phyloP scores from a whole-genome alignment of 2,888 invertebrate species.

The Endomychus coccineus region DNA sequence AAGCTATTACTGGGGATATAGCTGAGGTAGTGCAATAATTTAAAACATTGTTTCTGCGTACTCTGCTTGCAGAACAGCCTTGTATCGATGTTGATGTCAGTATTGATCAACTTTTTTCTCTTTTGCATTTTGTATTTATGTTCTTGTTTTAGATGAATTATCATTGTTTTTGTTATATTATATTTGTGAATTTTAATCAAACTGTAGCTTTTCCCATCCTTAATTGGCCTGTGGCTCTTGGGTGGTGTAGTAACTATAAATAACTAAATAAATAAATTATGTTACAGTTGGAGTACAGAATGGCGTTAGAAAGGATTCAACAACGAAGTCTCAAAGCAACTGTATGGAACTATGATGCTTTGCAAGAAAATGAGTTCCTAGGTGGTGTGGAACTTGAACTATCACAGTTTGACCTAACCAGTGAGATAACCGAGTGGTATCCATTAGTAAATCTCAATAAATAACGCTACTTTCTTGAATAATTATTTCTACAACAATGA shows the following conservation, averaged over 20 bases:
- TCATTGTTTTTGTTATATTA: constrained; percentile 2
- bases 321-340: constrained; percentile 79
- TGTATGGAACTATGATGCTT: constrained; percentile 88
- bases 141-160: background rate
- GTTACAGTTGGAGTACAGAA: constrained; percentile 75
- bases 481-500: too few relatives aligned
- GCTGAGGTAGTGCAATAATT: too few relatives aligned
- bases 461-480: too few relatives aligned
- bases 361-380: constrained; percentile 91
- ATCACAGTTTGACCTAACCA: constrained; percentile 61
- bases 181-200: too few relatives aligned
- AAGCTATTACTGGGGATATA: too few relatives aligned
- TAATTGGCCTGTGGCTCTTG: too few relatives aligned
- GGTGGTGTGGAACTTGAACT: constrained; percentile 85
- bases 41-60: too few relatives aligned
- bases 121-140: background rate
- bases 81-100: too few relatives aligned
- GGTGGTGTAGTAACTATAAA: too few relatives aligned
- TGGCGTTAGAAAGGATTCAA: constrained; percentile 72
- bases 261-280: constrained; percentile 1
- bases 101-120: constrained; percentile 1
- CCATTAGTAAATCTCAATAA: constrained; percentile 47
- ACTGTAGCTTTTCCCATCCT: too few relatives aligned
- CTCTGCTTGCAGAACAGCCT: too few relatives aligned
- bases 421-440: constrained; percentile 83